Base-by-base conservation (phyloP, 2,113 vertebrate species). In the Onychostruthus taczanowskii region DNA sequence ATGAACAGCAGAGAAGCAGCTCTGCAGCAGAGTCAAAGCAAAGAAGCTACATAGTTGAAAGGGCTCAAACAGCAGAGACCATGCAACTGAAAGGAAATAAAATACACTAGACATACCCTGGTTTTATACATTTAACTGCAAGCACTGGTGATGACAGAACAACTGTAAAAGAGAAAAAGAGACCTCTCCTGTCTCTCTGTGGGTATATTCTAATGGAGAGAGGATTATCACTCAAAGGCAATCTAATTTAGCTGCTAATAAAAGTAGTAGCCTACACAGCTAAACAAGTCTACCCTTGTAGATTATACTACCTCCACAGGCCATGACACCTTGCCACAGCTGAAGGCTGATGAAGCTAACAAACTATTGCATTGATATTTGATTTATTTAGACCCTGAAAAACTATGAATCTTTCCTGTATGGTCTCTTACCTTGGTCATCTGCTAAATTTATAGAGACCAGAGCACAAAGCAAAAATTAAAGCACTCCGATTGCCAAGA, bases 41-140 rank as follows among this genome's bases (percentile, higher is more conserved):
- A 84, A 84, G 46, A 77, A 79, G 39, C 44, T 67, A 70, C 47
- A 64, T 15, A 68, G 66, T 10, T 59, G 16, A 72, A 93, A 87
- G 30, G 52, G 77, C 69, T 89, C 50, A 56, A 88, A 72, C 33
- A 64, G 62, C 70, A 88, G 47, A 94, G 79, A 92, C 49, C 67
- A 83, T 28, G 75, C 93, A 93, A 83, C 75, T 88, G 75, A 79
- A 72, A 58, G 52, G 70, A 87, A 92, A 63, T 79, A 87, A 92
- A 94, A 88, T 12, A 16, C 83, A 76, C 89, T 26, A 90, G 44
- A 92, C 62, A 23, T 93, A 93, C 53, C 79, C 86, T 52, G 84
- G 73, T 86, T 93, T 72, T 62, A 92, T 23, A 95, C 28, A 90
- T 31, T 87, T 91, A 91, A 94, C 69, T 93, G 90, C 78, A 93